Base-by-base conservation (phyloP, 2,888 invertebrate species). In the Torymus auratus region DNA sequence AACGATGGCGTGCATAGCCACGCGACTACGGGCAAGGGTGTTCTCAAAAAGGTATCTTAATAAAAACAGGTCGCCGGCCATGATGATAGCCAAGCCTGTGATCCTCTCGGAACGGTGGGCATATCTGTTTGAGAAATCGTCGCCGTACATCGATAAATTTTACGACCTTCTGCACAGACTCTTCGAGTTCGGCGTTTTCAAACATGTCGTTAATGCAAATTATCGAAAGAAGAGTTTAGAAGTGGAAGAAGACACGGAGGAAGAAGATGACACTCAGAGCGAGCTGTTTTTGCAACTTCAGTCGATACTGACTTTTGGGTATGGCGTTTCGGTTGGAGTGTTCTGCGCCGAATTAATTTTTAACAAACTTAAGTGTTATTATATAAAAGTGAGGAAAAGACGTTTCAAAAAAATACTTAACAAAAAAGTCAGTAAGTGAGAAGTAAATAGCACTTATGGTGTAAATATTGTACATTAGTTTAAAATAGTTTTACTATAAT, bases 81-180 rank as follows among this genome's bases (percentile, higher is more conserved):
- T 67, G 52, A 67, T 52, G 53, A 67, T 67, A 4, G 67, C 67
- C 4, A 67, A 67, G 5, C 67, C 67, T 0, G n/a, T 52, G 11
- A n/a, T 67, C 11, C 15, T 15, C 13, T 20, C 52, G 1, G 20
- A 52, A 12, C 15, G 67, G 10, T 12, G 28, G 52, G 17, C 20
- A 7, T 67, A 67, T 4, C 11, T 67, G 17, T 53, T 53, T 17
- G 67, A 67, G 10, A 41, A 15, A 53, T 28, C 41, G 5, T 67
- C 52, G 12, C 67, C 67, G 17, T 67, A n/a, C 14, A 15, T 67
- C 17, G 28, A 20, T 4, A 53, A 13, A 52, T 67, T 67, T 12
- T 17, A 41, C 11, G 52, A 52, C 4, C 3, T 20, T 53, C 52
- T 67, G 20, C 17, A 67, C 1, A 50, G 14, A 14, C 14, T 53